These are phyloP conservation scores for Carassius carassius DNA, from an alignment of 2,113 vertebrate genomes.

Conservation along the genomic window DNA sequence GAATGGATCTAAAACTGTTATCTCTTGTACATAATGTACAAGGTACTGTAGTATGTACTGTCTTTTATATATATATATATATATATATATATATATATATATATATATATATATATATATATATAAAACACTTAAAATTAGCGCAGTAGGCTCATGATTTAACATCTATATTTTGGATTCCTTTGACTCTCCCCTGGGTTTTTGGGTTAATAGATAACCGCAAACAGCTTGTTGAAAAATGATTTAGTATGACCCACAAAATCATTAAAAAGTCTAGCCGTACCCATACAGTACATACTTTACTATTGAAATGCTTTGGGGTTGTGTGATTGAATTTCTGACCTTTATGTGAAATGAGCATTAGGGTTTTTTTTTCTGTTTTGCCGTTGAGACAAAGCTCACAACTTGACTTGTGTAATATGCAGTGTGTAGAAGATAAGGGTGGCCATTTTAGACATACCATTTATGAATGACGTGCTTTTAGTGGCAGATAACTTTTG, in stretches of 20 bases:
- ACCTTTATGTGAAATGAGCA: conserved; percentile 80
- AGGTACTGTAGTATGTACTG: background rate
- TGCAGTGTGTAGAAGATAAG: conserved; percentile 69
- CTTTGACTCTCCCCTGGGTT: conserved; percentile 32
- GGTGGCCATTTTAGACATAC: conserved; percentile 51
- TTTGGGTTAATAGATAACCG: conserved; percentile 52
- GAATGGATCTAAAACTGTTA: background rate
- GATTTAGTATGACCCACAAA: conserved; percentile 67
- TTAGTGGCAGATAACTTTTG: background rate
- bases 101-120: too few relatives aligned
- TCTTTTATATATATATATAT: too few relatives aligned
- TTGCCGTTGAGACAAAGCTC: conserved; percentile 76
- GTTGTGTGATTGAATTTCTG: conserved; percentile 80
- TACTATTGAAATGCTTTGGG: conserved; percentile 74
- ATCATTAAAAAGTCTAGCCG: conserved; percentile 72
- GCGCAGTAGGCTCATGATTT: conserved; percentile 5
- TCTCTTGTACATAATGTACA: background rate
- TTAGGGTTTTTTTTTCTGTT: conserved; percentile 66
- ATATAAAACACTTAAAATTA: conserved; percentile 17
- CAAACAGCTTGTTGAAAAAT: conserved; percentile 45
- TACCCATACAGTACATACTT: conserved; percentile 78
- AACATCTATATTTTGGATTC: conserved; percentile 7
- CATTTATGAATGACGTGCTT: conserved; percentile 16
- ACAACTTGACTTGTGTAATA: conserved; percentile 73
- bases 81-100: too few relatives aligned